Conservation (phyloP, 2,797 vertebrate genomes). For the Holocentrus rufus region DNA sequence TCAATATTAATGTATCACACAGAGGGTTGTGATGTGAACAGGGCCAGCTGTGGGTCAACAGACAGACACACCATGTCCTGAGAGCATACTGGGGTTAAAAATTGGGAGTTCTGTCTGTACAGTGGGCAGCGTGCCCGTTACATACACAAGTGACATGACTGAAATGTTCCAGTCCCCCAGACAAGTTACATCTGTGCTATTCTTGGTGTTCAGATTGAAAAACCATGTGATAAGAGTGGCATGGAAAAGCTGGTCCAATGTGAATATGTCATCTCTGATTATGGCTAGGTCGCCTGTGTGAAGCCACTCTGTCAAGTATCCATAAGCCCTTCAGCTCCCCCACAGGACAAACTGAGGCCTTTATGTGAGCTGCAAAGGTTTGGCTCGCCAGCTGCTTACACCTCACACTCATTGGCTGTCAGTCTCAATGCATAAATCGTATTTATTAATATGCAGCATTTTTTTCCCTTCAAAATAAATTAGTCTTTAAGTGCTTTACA, state of each 20-base stretch:
- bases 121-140: constrained; percentile 36
- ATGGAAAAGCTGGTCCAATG: constrained; percentile 37
- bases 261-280: constrained; percentile 50
- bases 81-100: constrained; percentile 20
- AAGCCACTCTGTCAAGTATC: constrained; percentile 27
- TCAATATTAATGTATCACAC: constrained; percentile 37
- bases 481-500: background rate
- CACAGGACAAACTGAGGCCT: constrained; percentile 11
- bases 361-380: constrained; percentile 9
- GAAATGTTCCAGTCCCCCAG: constrained; percentile 41
- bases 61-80: constrained; percentile 23
- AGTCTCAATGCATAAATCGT: background rate
- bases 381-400: background rate
- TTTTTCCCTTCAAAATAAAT: background rate
- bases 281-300: constrained; percentile 19
- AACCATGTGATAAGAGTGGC: constrained; percentile 46
- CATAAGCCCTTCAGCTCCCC: background rate
- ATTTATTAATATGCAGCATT: too few species aligned
- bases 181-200: constrained; percentile 43
- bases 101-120: constrained; percentile 12
- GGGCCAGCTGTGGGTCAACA: constrained; percentile 33
- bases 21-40: constrained; percentile 17
- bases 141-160: constrained; percentile 34
- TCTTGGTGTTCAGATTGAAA: constrained; percentile 45
- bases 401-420: constrained; percentile 15